Percentiles rank a stretch among this genome's conserved stretches.
Evolutionary conservation across 2,888 invertebrate species (phyloP).

Genomic region (Sarcophaga caerulescens): DNA sequence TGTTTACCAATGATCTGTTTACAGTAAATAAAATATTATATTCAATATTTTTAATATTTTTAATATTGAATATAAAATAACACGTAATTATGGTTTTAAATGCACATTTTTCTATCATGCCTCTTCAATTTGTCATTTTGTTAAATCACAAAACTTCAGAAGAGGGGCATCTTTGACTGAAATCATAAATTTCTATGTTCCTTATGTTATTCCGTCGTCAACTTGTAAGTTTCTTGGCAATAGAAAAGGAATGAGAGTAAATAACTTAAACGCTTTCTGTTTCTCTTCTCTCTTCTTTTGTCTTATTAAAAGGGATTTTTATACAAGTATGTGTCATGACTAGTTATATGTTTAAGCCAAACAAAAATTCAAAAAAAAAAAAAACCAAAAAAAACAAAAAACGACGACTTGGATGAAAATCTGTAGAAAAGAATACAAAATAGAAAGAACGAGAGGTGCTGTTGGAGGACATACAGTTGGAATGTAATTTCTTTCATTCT

Average conservation of each 20-base stretch:
- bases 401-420: not conserved
- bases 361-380: not conserved
- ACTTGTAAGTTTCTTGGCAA: slow-evolving; percentile 4
- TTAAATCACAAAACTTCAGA: slow-evolving; percentile 35
- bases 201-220: slow-evolving; percentile 34
- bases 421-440: no score
- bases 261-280: slow-evolving; percentile 45
- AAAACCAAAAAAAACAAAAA: no score
- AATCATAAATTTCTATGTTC: slow-evolving; percentile 51
- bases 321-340: slow-evolving; percentile 60
- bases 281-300: slow-evolving; percentile 21
- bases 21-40: no score
- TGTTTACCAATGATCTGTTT: no score
- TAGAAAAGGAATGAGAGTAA: slow-evolving; percentile 51
- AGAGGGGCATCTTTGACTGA: not conserved
- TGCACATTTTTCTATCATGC: no score
- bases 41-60: no score
- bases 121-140: no score
- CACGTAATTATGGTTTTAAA: no score
- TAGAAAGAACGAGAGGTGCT: no score
- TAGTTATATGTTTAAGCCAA: slow-evolving; percentile 38
- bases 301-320: slow-evolving; percentile 60
- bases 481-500: no score
- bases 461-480: no score
- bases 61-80: no score